Base-by-base conservation (phyloP, 2,797 vertebrate species). In the Crenuchus spilurus region DNA sequence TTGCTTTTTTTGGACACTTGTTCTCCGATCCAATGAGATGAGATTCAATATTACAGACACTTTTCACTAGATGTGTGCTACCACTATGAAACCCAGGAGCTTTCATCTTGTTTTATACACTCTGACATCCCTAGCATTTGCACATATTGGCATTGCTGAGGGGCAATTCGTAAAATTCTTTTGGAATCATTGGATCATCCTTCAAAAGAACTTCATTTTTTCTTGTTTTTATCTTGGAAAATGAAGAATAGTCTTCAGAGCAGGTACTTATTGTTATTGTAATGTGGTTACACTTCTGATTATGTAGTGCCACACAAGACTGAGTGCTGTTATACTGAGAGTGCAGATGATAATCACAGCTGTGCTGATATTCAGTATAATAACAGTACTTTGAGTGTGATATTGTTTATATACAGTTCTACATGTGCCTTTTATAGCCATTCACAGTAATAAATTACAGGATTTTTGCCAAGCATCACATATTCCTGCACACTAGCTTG, bases 11-110 rank as follows among this genome's bases (percentile, higher is more conserved):
- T 66, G 48, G 24, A 24, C 48, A 46, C 28, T 61, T 39, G 58
- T 39, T 11, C 28, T 65, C 20, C 13, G 26, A 11, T 5, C 18
- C 61, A 1, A 16, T 30, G 39, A 18, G 6, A 30, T 44, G 14
- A 44, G 24, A 10, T 44, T 63, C 6, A 41, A 65, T 48, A 33
- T 65, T 61, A 46, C 18, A 31, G 55, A 37, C 55, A 49, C 42
- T 20, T 44, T 49, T 44, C n/a, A 9, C 52, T 58, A 37, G 35
- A 30, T 37, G 52, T 11, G 9, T 58, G 51, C 51, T 33, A 28
- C 52, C 52, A 13, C 60, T 46, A 39, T 60, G 49, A 73, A 74
- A 48, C 42, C 52, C 52, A 57, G 35, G 22, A 49, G 42, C 72
- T 48, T 67, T 58, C 6, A 20, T 20, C 66, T 66, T 46, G 51